These are phyloP conservation scores for Leucophenga maculata DNA, from an alignment of 2,888 invertebrate species.

Conservation along the genomic window DNA sequence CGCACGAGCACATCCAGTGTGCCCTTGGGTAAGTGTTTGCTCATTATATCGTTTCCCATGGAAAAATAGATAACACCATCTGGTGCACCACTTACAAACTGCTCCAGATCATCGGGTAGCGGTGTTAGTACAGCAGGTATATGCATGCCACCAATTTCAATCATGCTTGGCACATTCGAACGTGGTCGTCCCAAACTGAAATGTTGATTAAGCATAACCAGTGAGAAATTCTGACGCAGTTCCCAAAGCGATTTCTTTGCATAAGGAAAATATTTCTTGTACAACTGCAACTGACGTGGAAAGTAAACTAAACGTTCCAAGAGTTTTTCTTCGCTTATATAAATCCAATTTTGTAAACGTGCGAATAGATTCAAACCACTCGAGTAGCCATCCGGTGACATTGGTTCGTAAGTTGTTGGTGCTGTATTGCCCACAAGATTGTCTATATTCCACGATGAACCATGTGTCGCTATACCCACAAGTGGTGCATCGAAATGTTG, in stretches of 20 bases:
- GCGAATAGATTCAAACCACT: not conserved
- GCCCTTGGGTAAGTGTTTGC: conserved; percentile 43
- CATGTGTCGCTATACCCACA: conserved; percentile 6
- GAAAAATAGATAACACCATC: conserved; percentile 62
- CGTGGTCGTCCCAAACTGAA: conserved; percentile 58
- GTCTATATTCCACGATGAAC: conserved; percentile 23
- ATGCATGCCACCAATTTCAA: conserved; percentile 66
- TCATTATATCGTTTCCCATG: conserved; percentile 53
- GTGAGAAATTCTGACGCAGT: conserved; percentile 1
- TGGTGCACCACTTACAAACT: conserved; percentile 54
- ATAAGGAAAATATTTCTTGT: conserved; percentile 16
- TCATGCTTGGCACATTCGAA: conserved; percentile 60
- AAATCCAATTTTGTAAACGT: conserved; percentile 16
- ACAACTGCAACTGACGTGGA: not conserved
- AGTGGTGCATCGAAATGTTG: conserved; percentile 19
- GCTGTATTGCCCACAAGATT: conserved; percentile 13
- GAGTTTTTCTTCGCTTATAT: conserved; percentile 7
- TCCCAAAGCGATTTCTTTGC: not conserved
- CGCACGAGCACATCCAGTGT: conserved; percentile 37
- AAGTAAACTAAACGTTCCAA: conserved; percentile 5
- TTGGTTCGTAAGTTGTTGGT: conserved; percentile 8
- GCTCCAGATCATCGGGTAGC: conserved; percentile 43
- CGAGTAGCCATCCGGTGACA: not conserved
- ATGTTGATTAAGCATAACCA: conserved; percentile 48
- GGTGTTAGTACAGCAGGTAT: conserved; percentile 37